phyloP scores from a whole-genome alignment of 2,888 invertebrate species.

The Coenonympha arcania region DNA sequence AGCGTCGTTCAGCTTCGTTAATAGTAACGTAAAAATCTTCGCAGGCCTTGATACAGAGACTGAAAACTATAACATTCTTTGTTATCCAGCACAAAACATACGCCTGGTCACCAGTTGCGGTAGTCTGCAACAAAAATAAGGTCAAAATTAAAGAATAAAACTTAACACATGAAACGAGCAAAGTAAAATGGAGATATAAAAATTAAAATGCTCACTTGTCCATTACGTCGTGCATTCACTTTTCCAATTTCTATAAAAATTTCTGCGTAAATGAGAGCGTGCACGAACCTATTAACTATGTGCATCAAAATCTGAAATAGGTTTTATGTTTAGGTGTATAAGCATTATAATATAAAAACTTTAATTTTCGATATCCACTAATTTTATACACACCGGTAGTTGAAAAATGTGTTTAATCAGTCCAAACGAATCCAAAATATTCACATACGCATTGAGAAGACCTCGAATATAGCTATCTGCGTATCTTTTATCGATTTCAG shows the following conservation, averaged over 20 bases:
- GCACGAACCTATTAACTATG: conserved; percentile 11
- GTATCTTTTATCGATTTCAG: not conserved
- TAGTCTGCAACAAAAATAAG: conserved; percentile 5
- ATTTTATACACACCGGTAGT: conserved; percentile 11
- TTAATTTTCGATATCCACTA: too few species aligned
- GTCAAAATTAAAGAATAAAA: not conserved
- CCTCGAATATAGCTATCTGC: not conserved
- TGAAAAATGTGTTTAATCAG: conserved; percentile 15
- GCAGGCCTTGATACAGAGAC: conserved; percentile 16
- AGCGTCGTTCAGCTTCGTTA: conserved; percentile 11
- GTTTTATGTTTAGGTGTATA: not conserved
- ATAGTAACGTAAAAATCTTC: conserved; percentile 20
- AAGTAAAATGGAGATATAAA: too few species aligned
- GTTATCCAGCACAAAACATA: conserved; percentile 9
- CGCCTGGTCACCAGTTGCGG: not conserved
- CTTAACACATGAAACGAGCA: too few species aligned
- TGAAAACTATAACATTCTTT: conserved; percentile 15
- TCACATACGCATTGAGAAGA: conserved; percentile 6
- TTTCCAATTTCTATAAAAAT: conserved; percentile 18
- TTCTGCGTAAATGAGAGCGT: conserved; percentile 12
- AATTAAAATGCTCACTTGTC: too few species aligned
- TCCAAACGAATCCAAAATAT: conserved; percentile 17
- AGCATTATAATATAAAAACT: too few species aligned
- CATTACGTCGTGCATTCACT: too few species aligned
- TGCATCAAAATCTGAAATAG: conserved; percentile 16